A percentile compares a stretch with the other conserved stretches of the same genome.
phyloP scores from a whole-genome alignment of 1,140 invertebrate species.

The Drosophila busckii region DNA sequence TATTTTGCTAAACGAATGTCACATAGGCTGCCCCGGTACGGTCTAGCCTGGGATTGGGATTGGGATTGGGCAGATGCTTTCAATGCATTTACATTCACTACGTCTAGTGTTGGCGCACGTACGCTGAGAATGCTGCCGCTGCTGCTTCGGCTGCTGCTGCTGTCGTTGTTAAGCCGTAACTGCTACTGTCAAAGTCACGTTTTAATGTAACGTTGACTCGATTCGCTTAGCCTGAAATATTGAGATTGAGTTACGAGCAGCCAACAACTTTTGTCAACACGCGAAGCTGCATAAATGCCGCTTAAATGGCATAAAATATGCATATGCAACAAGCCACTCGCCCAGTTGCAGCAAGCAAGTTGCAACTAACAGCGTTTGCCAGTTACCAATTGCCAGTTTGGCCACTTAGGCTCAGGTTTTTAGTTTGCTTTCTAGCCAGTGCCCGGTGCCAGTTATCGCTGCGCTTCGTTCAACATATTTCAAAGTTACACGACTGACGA shows the following conservation, averaged over 20 bases:
- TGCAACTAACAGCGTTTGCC: constrained; percentile 11
- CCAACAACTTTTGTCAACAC: constrained; percentile 74
- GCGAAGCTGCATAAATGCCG: constrained; percentile 73
- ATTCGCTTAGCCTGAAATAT: constrained; percentile 60
- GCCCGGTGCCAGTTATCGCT: constrained; percentile 57
- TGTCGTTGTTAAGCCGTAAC: constrained; percentile 57
- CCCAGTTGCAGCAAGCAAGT: constrained; percentile 22
- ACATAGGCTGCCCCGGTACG: constrained; percentile 33
- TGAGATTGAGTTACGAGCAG: constrained; percentile 74
- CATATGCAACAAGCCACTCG: constrained; percentile 47
- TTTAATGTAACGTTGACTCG: constrained; percentile 61
- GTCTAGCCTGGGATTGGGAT: constrained; percentile 14
- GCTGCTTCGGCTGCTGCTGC: constrained; percentile 14
- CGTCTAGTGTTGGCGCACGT: constrained; percentile 41
- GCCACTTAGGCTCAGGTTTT: constrained; percentile 33
- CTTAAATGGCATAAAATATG: constrained; percentile 75
- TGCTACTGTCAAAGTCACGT: constrained; percentile 75
- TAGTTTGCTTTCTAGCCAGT: constrained; percentile 18
- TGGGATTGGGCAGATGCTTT: constrained; percentile 21
- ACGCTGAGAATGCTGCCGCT: constrained; percentile 16
- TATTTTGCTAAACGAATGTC: constrained; percentile 74
- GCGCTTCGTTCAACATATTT: constrained; percentile 69
- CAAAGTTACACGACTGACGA: constrained; percentile 69
- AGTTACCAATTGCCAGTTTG: constrained; percentile 31
- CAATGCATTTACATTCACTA: constrained; percentile 33